Base-by-base conservation (phyloP, 2,797 vertebrate genomes). In the Siniperca undulata region DNA sequence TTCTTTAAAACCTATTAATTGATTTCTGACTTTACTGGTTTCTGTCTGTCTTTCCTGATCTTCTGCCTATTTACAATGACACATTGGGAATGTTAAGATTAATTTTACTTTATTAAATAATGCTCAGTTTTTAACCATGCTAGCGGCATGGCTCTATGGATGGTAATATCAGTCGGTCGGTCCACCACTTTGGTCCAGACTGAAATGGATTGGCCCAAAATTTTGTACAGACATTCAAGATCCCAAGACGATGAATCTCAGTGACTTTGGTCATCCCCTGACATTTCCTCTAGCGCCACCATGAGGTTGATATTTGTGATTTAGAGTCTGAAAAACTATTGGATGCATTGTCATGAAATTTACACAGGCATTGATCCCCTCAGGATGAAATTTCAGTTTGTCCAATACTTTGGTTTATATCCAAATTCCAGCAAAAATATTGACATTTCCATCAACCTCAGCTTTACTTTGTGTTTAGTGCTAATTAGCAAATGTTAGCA, bases 1-100 rank as follows among this genome's bases (percentile, higher is more conserved):
- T 82, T 77, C 27, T 70, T 70, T 22, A 19, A 44, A 65, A 75
- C 19, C 52, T 76, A 10, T 24, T 53, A 27, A 73, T 12, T 70
- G 38, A 79, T 77, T 55, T 76, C 59, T 53, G 58, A 55, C 48
- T 53, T n/a, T 19, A 30, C 52, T 60, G 30, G 10, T 73, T 80
- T 48, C 40, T 40, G 0, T 64, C 22, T 76, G 38, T 74, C 44
- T 14, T 65, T 42, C 20, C 8, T 75, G 7, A 65, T 27, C 19
- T 11, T 42, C 16, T 59, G 5, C 5, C 7, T 40, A 0, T 70
- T 78, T 4, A 55, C 13, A 67, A 58, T 40, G 20, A 46, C 46
- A 55, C 11, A 48, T 11, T 42, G 52, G 5, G 7, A 42, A 27
- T 1, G 40, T 5, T 65, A 9, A 38, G 53, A 40, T 77, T 42